Conservation (phyloP, 2,113 vertebrate genomes). For the Siniperca knerii region DNA sequence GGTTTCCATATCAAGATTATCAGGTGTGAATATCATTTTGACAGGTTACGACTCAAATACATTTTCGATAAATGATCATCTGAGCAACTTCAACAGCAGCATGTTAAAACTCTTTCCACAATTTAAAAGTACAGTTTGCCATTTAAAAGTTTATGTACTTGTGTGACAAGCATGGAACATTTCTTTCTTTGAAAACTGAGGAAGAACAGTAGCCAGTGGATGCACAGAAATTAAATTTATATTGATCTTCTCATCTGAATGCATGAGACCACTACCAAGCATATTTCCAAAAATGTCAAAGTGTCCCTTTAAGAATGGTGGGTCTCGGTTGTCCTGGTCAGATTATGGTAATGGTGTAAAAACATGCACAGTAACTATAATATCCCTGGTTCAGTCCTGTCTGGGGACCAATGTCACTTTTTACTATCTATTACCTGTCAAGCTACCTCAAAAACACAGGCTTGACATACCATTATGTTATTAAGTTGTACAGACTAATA, state of each 20-base stretch:
- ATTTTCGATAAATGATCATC: neutral
- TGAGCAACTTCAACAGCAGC: neutral
- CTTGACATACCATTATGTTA: neutral
- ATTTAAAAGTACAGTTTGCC: neutral
- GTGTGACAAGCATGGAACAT: constrained; percentile 1
- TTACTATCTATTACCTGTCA: neutral
- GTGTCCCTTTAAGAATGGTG: constrained; percentile 16
- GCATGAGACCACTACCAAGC: neutral
- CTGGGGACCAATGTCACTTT: neutral
- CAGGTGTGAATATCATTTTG: constrained; percentile 6
- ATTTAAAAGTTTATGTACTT: neutral
- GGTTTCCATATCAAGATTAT: constrained; percentile 1
- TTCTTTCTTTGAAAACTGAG: neutral
- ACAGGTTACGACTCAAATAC: constrained; percentile 4
- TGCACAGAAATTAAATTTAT: constrained; percentile 17
- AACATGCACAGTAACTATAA: neutral
- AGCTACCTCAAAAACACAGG: neutral
- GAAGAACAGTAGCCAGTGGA: neutral
- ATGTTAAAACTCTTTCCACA: neutral
- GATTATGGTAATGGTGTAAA: neutral
- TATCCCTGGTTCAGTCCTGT: neutral
- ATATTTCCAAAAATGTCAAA: constrained; percentile 20
- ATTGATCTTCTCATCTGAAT: constrained; percentile 25
- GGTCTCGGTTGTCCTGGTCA: neutral
- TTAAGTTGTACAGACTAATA: neutral